Evolutionary conservation across 2,888 invertebrate species (phyloP), one percentile per base, ranked within the genome.

Genomic region (Hyppa rectilinea): DNA sequence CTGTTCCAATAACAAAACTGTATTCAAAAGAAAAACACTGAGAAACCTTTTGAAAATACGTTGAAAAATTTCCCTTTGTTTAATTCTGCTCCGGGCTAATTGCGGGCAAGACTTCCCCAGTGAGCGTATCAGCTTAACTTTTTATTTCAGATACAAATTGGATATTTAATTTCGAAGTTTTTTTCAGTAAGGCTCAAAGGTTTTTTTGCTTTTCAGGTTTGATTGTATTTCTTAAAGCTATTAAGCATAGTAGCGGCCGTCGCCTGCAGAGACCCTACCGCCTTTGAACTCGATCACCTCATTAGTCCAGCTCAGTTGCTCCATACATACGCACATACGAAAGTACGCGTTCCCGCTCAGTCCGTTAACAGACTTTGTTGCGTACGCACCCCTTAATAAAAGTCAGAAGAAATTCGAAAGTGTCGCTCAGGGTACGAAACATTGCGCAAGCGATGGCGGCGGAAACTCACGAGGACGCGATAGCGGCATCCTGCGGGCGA

Each of bases 261-360:
- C 92, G 86, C 94, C 93, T 92, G 94, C 86, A 83, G 94, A 87
- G 92, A 85, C 75, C 80, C 89, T 87, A 87, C 84, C 88, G 93
- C 92, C 92, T 95, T 95, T 95, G 95, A 95, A 95, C 94, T 89
- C 95, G 91, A 94, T 93, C 94, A 91, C 90, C 91, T 93, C 93
- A 95, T 96, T 95, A 95, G 92, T 93, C 89, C 94, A 92, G 90
- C 91, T 90, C 89, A 92, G 91, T 92, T 91, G 88, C 91, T 92
- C 90, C 90, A 88, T 89, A 90, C 88, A 89, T 82, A 91, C 90
- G 91, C 91, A 91, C 89, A 90, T 87, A 91, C 89, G 80, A 87
- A 89, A 85, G 90, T 87, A 90, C 90, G 91, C 90, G 90, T 87
- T 86, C 85, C 90, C 81, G 88, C 89, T 94, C 95, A 96, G 95